A percentile compares a stretch with the other conserved stretches of the same genome.
phyloP scores from a whole-genome alignment of 2,113 vertebrate genomes.

The Chaetura pelagica region DNA sequence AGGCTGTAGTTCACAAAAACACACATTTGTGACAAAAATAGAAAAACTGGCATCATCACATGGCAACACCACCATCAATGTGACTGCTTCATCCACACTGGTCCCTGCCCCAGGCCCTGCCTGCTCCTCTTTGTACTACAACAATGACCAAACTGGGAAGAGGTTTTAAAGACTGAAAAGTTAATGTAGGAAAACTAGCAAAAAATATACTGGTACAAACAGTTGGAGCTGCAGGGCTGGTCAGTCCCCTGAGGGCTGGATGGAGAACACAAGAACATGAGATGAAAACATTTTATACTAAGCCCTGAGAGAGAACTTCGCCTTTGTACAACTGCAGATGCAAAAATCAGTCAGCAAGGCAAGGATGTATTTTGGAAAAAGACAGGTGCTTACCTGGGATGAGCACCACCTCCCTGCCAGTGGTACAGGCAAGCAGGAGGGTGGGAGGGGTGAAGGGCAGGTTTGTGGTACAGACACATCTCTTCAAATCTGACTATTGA shows the following conservation, averaged over 20 bases:
- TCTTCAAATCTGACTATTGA: not conserved
- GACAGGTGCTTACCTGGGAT: not conserved
- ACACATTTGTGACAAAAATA: slow-evolving; percentile 1
- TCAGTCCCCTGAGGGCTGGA: not conserved
- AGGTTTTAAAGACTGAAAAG: not conserved
- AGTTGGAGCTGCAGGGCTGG: not conserved
- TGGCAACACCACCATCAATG: not conserved
- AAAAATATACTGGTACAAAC: not conserved
- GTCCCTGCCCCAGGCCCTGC: not conserved
- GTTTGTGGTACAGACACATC: not conserved
- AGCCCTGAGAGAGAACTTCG: not conserved
- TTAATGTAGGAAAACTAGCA: not conserved
- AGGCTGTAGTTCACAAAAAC: not conserved
- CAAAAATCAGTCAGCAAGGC: not conserved
- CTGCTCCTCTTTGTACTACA: not conserved
- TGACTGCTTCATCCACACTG: not conserved
- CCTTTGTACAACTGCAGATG: not conserved
- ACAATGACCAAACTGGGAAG: not conserved
- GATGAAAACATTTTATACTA: not conserved
- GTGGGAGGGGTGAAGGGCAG: not conserved
- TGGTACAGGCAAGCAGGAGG: accelerated
- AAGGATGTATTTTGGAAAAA: not conserved
- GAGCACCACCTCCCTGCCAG: not conserved
- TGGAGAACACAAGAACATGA: not conserved
- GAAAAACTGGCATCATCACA: not conserved